phyloP scores from a whole-genome alignment of 1,140 invertebrate genomes.

The Drosophila chauvacae region DNA sequence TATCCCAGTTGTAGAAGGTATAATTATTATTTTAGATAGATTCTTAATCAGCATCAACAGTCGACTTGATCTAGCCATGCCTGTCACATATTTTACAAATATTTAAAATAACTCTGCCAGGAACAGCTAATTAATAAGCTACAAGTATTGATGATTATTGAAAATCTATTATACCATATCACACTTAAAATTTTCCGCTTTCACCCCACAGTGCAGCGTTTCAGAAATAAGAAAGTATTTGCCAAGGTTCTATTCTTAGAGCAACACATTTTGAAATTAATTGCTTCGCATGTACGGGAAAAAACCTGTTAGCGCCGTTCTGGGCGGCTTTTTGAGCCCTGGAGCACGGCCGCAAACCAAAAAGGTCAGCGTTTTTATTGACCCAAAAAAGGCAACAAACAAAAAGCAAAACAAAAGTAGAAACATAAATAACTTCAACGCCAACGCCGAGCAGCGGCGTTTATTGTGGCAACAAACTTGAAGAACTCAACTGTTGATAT shows the following conservation, averaged over 20 bases:
- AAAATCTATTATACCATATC: neutral
- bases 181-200: neutral
- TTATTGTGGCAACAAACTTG: conserved; percentile 49
- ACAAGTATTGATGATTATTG: neutral
- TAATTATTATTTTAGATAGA: too few relatives aligned
- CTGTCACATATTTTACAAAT: too few relatives aligned
- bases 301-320: conserved; percentile 62
- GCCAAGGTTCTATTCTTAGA: conserved; percentile 29
- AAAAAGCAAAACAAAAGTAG: conserved; percentile 21
- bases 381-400: conserved; percentile 46
- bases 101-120: too few relatives aligned
- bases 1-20: too few relatives aligned
- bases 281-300: conserved; percentile 53
- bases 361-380: conserved; percentile 70
- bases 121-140: neutral
- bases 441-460: conserved; percentile 21
- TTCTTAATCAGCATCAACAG: too few relatives aligned
- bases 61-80: too few relatives aligned
- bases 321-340: conserved; percentile 36
- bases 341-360: conserved; percentile 36
- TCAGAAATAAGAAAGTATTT: neutral
- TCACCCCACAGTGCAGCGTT: neutral
- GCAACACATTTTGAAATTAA: conserved; percentile 53
- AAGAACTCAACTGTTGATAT: conserved; percentile 54
- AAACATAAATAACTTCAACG: conserved; percentile 27